phyloP scores from a whole-genome alignment of 2,888 invertebrate genomes.

The Drosophila fulvimacula region DNA sequence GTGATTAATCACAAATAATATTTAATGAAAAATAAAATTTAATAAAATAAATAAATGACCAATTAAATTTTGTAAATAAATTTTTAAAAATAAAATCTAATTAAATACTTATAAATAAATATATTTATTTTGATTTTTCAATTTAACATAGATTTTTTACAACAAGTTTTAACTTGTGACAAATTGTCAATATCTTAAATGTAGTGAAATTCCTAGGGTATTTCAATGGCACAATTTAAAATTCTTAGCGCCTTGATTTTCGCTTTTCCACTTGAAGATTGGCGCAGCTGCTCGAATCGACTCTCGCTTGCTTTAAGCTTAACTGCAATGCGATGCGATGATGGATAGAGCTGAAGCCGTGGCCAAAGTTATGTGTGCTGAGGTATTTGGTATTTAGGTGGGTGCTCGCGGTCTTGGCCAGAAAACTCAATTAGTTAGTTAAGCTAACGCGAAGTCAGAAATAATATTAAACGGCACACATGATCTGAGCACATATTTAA shows the following conservation, averaged over 20 bases:
- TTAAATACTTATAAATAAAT: not conserved
- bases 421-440: constrained; percentile 24
- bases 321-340: constrained; percentile 37
- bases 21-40: too few species aligned
- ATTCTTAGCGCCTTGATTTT: constrained; percentile 12
- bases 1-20: too few species aligned
- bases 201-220: constrained; percentile 25
- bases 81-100: not conserved
- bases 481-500: constrained; percentile 9
- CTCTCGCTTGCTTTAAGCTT: constrained; percentile 55
- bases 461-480: constrained; percentile 1
- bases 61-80: too few species aligned
- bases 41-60: not conserved
- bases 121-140: not conserved
- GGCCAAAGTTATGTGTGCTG: constrained; percentile 19
- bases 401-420: constrained; percentile 42
- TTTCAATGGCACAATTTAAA: constrained; percentile 3
- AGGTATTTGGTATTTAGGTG: constrained; percentile 75
- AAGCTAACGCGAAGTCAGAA: not conserved
- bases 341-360: constrained; percentile 19
- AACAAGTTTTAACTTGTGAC: too few species aligned
- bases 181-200: too few species aligned
- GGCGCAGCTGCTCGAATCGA: constrained; percentile 62
- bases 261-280: constrained; percentile 47
- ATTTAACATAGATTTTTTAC: not conserved